Percentiles rank a stretch among this genome's conserved stretches.
Evolutionary conservation across 2,888 invertebrate species (phyloP).

Genomic region (Cephus nigrinus): DNA sequence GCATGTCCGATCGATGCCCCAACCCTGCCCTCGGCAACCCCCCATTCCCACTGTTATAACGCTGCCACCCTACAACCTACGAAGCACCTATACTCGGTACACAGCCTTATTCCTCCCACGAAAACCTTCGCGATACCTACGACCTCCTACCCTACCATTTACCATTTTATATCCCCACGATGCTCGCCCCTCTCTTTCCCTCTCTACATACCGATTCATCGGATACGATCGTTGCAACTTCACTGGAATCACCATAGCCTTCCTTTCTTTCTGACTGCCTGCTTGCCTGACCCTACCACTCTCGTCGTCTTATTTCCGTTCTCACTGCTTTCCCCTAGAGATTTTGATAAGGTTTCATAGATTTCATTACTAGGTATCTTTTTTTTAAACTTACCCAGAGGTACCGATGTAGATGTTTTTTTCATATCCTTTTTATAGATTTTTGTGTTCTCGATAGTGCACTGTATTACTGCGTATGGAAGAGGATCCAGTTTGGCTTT

Average conservation of each 20-base stretch:
- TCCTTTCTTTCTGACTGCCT: neutral
- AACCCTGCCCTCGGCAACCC: constrained; percentile 27
- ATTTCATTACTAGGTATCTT: neutral
- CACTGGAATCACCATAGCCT: neutral
- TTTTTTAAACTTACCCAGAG: neutral
- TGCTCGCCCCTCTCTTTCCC: constrained; percentile 5
- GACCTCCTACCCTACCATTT: neutral
- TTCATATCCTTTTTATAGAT: neutral
- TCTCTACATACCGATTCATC: constrained; percentile 1
- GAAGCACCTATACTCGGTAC: neutral
- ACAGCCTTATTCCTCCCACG: neutral
- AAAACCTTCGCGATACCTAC: constrained; percentile 3
- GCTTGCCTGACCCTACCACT: constrained; percentile 10
- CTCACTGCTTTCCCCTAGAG: constrained; percentile 35
- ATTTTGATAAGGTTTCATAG: constrained; percentile 40
- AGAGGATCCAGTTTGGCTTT: neutral
- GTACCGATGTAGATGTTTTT: neutral
- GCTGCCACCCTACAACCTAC: neutral
- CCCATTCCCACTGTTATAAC: constrained; percentile 11
- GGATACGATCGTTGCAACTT: neutral
- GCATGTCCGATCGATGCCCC: constrained; percentile 58
- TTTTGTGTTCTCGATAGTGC: neutral
- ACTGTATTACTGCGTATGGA: neutral
- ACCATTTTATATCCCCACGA: neutral
- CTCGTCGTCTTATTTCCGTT: constrained; percentile 22